Evolutionary conservation across 2,888 invertebrate species (phyloP).

Genomic region (Mimas tiliae): DNA sequence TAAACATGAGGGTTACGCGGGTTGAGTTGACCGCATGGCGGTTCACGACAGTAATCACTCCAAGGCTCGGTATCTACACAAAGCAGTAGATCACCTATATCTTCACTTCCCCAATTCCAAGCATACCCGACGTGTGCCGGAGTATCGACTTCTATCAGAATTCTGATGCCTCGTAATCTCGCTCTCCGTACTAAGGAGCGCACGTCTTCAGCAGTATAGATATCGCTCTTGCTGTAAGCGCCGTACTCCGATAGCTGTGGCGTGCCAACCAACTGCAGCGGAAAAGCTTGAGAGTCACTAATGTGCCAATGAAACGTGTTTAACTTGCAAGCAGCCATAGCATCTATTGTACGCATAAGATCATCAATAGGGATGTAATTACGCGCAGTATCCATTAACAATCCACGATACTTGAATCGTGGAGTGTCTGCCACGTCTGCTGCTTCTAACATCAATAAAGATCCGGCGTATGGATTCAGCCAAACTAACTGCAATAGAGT

Average conservation of each 20-base stretch:
- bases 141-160: slow-evolving; percentile 94
- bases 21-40: slow-evolving; percentile 93
- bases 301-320: slow-evolving; percentile 97
- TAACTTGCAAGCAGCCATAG: slow-evolving; percentile 94
- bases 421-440: slow-evolving; percentile 90
- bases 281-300: slow-evolving; percentile 95
- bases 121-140: slow-evolving; percentile 93
- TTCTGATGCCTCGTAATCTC: slow-evolving; percentile 91
- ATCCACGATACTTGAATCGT: slow-evolving; percentile 89
- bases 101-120: slow-evolving; percentile 90
- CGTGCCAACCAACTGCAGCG: slow-evolving; percentile 89
- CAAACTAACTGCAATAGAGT: slow-evolving; percentile 91
- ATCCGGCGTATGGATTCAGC: slow-evolving; percentile 86
- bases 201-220: slow-evolving; percentile 88
- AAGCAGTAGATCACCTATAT: slow-evolving; percentile 88
- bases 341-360: slow-evolving; percentile 89
- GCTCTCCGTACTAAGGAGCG: slow-evolving; percentile 90
- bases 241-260: slow-evolving; percentile 91
- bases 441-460: slow-evolving; percentile 86
- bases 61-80: slow-evolving; percentile 90
- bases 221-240: slow-evolving; percentile 90
- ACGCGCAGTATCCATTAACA: slow-evolving; percentile 94
- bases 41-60: slow-evolving; percentile 89
- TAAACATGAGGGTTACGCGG: slow-evolving; percentile 89
- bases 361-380: slow-evolving; percentile 91